Evolutionary conservation across 2,113 vertebrate genomes (phyloP), one percentile per base, ranked within the genome.

Genomic region (Sardina pilchardus): DNA sequence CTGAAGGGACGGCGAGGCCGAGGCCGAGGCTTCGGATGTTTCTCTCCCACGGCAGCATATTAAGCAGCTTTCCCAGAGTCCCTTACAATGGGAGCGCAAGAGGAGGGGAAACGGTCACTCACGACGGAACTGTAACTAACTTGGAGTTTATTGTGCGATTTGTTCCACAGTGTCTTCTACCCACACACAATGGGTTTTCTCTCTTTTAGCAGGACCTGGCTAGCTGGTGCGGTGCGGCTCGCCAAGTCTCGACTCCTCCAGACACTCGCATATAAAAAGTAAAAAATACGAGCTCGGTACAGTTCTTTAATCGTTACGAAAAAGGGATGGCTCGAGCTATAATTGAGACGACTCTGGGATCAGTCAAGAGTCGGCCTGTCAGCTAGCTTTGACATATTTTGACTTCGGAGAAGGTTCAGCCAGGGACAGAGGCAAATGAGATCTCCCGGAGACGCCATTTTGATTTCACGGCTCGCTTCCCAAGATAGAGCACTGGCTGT

Each of bases 101-200:
- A 81, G 47, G 81, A 30, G 83, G 59, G 59, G 26, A 84, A 86
- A 39, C 36, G 36, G 39, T 48, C 85, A 82, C 84, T 75, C 78
- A 78, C 81, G 81, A 67, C 81, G 59, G 83, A 90, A 81, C 86
- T 83, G 81, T 81, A 90, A 87, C 87, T 84, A 59, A 88, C 83
- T 83, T 86, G 75, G n/a, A 85, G 81, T 86, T 85, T 86, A 89
- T 85, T 84, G 24, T 88, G 71, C 59, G 81, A 89, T 86, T 83
- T 88, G 87, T 88, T 88, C 83, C 85, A 85, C 47, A 56, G 85
- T 86, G 81, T 84, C 87, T 86, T 67, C 83, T 53, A 56, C 50
- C 34, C 82, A 50, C 84, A 63, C 50, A 83, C 85, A n/a, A n/a
- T n/a, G n/a, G 56, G 83, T 88, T 89, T 85, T 56, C 87, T 89